Percentiles rank a stretch among this genome's conserved stretches.
phyloP scores from a whole-genome alignment of 2,113 vertebrate species.

The Thryonomys swinderianus region DNA sequence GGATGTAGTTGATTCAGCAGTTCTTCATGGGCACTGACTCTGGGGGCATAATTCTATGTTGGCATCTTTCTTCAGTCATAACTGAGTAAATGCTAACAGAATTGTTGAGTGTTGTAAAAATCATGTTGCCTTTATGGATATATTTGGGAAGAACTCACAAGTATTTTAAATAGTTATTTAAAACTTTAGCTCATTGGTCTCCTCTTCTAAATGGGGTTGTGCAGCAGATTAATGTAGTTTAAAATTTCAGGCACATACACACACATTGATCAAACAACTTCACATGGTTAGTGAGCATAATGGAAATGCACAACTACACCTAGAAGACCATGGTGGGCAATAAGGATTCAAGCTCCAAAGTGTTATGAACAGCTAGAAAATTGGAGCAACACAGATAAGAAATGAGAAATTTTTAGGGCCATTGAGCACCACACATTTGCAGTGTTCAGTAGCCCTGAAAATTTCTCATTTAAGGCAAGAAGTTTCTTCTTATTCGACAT shows the following conservation, averaged over 20 bases:
- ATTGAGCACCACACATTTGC: conserved; percentile 80
- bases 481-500: conserved; percentile 79
- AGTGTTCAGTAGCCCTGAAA: conserved; percentile 85
- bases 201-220: conserved; percentile 36
- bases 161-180: conserved; percentile 43
- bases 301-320: conserved; percentile 39
- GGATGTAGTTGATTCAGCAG: conserved; percentile 30
- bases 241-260: conserved; percentile 38
- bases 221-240: conserved; percentile 70
- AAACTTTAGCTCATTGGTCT: conserved; percentile 56
- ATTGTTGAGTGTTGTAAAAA: background rate
- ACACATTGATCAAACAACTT: conserved; percentile 52
- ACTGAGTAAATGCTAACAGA: conserved; percentile 62
- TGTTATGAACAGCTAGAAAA: conserved; percentile 77
- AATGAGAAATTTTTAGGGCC: conserved; percentile 87
- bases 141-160: background rate
- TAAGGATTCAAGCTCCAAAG: conserved; percentile 65
- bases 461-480: conserved; percentile 85
- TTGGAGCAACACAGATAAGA: conserved; percentile 78
- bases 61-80: conserved; percentile 22
- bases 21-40: background rate
- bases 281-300: conserved; percentile 49
- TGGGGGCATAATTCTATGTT: background rate
- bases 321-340: conserved; percentile 39
- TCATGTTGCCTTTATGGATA: conserved; percentile 32